These are phyloP conservation scores for Leucania comma DNA, from an alignment of 2,888 invertebrate genomes.

Conservation along the genomic window DNA sequence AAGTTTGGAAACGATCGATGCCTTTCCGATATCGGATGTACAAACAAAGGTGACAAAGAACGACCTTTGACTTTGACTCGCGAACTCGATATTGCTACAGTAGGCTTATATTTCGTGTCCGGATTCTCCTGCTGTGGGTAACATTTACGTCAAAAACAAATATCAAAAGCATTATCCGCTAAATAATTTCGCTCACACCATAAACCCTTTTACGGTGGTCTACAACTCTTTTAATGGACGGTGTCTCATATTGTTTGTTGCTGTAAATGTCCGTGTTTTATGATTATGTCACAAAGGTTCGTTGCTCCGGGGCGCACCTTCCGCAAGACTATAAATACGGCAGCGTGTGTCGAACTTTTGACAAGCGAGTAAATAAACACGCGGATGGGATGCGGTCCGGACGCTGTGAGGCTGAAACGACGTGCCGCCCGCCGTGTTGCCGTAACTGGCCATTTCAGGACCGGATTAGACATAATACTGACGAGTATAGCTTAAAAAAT, in stretches of 20 bases:
- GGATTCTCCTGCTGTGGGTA: not conserved
- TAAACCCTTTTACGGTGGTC: conserved; percentile 77
- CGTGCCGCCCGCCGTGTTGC: conserved; percentile 46
- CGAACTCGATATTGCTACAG: conserved; percentile 13
- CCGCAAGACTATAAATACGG: conserved; percentile 86
- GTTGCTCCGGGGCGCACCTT: conserved; percentile 87
- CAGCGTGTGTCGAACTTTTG: conserved; percentile 87
- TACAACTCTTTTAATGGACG: conserved; percentile 69
- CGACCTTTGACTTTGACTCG: conserved; percentile 44
- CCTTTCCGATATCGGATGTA: conserved; percentile 68
- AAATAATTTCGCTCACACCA: conserved; percentile 57
- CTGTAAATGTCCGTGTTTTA: conserved; percentile 68
- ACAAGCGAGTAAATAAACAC: conserved; percentile 87
- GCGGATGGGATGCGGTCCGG: conserved; percentile 73
- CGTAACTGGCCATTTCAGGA: conserved; percentile 36
- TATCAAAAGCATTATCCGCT: conserved; percentile 16
- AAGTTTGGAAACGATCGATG: conserved; percentile 72
- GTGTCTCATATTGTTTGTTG: conserved; percentile 73
- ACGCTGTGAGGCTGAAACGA: conserved; percentile 56
- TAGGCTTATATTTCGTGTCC: conserved; percentile 11
- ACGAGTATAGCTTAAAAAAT: too few species aligned
- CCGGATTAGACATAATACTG: conserved; percentile 25
- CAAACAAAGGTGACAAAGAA: conserved; percentile 64
- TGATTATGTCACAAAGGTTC: conserved; percentile 79
- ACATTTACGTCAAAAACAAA: conserved; percentile 20